Percentiles rank a stretch among this genome's conserved stretches.
These are phyloP conservation scores for Melanaphis sacchari DNA, from an alignment of 1,140 invertebrate species.

Conservation along the genomic window DNA sequence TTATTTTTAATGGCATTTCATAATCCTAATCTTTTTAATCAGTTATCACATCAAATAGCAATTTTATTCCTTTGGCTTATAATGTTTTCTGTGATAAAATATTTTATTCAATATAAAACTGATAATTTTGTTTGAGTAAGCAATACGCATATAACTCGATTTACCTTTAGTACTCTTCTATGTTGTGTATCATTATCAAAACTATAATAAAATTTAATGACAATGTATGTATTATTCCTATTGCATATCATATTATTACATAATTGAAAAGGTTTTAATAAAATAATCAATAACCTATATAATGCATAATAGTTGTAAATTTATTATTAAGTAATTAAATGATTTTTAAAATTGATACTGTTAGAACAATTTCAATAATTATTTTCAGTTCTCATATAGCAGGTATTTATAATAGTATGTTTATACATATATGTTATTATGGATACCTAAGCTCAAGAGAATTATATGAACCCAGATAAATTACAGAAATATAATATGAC, in stretches of 20 bases:
- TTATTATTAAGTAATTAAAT: not conserved
- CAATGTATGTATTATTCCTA: not conserved
- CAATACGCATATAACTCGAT: not conserved
- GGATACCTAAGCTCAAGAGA: not conserved
- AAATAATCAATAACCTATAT: not conserved
- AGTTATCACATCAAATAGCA: not conserved
- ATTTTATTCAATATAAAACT: not conserved
- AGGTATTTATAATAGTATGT: not conserved
- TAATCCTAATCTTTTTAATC: not conserved
- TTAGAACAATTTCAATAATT: not conserved
- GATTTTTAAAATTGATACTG: not conserved
- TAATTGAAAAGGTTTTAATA: not conserved
- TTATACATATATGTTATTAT: not conserved
- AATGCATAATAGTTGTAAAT: not conserved
- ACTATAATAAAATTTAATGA: not conserved
- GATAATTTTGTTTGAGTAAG: not conserved
- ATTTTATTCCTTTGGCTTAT: not conserved
- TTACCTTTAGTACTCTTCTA: not conserved
- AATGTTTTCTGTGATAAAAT: not conserved
- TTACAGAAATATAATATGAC: not conserved
- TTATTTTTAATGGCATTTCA: not conserved
- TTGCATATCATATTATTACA: not conserved
- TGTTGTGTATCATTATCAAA: not conserved
- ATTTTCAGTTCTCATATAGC: not conserved
- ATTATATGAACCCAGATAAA: constrained; percentile 6